Conservation (phyloP, 2,113 vertebrate species). For the Chascanopsetta lugubris region DNA sequence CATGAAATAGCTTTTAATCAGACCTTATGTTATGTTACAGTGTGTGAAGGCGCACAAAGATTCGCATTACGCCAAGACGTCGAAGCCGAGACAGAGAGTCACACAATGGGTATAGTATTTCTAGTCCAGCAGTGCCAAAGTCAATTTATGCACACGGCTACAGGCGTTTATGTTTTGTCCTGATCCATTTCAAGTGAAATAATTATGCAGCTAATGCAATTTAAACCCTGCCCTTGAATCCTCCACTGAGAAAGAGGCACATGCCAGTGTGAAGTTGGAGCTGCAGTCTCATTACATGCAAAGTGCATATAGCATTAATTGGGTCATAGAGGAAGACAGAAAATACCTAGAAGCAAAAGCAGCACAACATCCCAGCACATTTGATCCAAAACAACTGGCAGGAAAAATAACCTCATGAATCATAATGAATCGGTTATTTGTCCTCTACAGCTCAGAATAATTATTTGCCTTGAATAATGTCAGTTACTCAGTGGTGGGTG, state of each 20-base stretch:
- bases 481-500: not conserved
- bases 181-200: constrained; percentile 71
- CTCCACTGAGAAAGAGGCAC: constrained; percentile 60
- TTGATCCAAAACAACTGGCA: constrained; percentile 46
- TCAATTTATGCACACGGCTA: constrained; percentile 38
- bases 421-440: constrained; percentile 5
- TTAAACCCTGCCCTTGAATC: constrained; percentile 71
- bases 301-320: constrained; percentile 66
- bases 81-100: not conserved
- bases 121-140: not conserved
- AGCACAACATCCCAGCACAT: constrained; percentile 12
- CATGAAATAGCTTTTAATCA: constrained; percentile 59
- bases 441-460: not conserved
- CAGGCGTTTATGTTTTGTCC: constrained; percentile 57
- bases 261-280: constrained; percentile 53
- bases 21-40: constrained; percentile 14
- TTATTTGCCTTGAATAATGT: not conserved
- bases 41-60: constrained; percentile 6
- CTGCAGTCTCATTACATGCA: constrained; percentile 64
- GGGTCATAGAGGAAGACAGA: constrained; percentile 48
- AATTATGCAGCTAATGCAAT: constrained; percentile 74
- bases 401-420: constrained; percentile 14
- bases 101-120: not conserved
- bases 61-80: not conserved
- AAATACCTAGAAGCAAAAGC: constrained; percentile 43